These are phyloP conservation scores for Grammomys surdaster DNA, from an alignment of 2,113 vertebrate species.

Conservation along the genomic window DNA sequence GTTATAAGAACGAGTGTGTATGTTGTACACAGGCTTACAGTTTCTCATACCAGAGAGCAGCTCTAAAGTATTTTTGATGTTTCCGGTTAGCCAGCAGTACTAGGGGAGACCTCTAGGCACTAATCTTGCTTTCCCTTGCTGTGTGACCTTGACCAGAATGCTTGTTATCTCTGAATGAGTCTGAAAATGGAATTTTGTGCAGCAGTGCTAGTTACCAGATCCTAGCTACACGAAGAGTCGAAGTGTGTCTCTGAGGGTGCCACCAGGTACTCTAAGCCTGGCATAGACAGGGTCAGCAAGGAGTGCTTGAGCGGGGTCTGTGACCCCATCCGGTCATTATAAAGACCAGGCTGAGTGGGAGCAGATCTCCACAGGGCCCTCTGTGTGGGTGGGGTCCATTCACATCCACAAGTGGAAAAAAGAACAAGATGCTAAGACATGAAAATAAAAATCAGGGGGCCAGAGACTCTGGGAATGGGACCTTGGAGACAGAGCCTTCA, in stretches of 20 bases:
- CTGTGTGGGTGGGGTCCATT: not conserved
- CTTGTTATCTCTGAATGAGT: not conserved
- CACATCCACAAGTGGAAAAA: not conserved
- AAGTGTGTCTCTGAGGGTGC: not conserved
- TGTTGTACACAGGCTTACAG: not conserved
- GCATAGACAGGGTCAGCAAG: not conserved
- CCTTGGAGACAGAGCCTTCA: not conserved
- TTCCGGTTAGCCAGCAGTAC: not conserved
- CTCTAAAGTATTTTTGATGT: conserved; percentile 29
- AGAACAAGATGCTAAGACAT: not conserved
- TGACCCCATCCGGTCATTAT: accelerated
- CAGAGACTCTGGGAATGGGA: not conserved
- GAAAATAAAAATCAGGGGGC: not conserved
- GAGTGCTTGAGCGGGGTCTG: not conserved
- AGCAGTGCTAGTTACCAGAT: not conserved
- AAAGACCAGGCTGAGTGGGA: accelerated
- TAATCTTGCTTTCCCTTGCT: conserved; percentile 3
- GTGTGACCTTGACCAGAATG: not conserved
- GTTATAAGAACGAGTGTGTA: not conserved
- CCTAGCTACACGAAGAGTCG: accelerated
- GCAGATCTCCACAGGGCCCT: not conserved
- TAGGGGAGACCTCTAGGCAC: not conserved
- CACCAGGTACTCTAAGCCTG: not conserved
- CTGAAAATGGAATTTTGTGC: not conserved
- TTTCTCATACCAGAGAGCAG: not conserved